These are phyloP conservation scores for Oscheius sp. DNA, from an alignment of 2,888 invertebrate genomes.

Conservation along the genomic window DNA sequence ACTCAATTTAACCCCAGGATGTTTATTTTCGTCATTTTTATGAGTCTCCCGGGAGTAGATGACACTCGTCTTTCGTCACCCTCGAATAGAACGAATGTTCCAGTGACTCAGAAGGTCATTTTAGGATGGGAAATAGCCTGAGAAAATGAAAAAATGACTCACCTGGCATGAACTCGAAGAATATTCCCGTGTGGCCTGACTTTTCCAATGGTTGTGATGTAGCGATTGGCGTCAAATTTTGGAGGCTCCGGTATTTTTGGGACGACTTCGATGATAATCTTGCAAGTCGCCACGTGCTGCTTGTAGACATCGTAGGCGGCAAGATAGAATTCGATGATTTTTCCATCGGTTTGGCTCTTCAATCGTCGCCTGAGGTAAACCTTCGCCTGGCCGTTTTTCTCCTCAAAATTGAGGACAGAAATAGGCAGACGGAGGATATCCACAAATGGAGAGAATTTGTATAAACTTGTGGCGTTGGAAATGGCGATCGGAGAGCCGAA, in stretches of 20 bases:
- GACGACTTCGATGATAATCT: constrained; percentile 20
- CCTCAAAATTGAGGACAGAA: constrained; percentile 6
- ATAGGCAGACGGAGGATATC: constrained; percentile 12
- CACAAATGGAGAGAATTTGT: constrained; percentile 8
- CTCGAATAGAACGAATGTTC: not conserved
- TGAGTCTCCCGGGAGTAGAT: too few relatives aligned
- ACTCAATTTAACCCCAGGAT: too few relatives aligned
- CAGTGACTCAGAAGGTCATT: not conserved
- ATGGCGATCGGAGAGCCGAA: constrained; percentile 19
- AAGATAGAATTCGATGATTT: constrained; percentile 14
- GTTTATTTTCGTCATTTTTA: too few relatives aligned
- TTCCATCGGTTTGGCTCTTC: not conserved
- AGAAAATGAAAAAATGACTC: constrained; percentile 1
- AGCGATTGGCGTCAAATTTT: constrained; percentile 17
- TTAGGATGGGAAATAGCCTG: too few relatives aligned
- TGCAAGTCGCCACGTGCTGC: constrained; percentile 13
- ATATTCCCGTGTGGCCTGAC: not conserved
- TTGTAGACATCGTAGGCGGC: constrained; percentile 15
- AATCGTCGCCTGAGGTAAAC: constrained; percentile 8
- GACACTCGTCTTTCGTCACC: too few relatives aligned
- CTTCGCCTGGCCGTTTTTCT: constrained; percentile 13
- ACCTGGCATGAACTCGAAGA: constrained; percentile 18
- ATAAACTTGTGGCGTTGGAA: not conserved
- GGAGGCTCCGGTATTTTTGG: constrained; percentile 20
- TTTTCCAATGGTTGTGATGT: constrained; percentile 7